Conservation (phyloP, 2,888 invertebrate genomes). For the Oscheius onirici region DNA sequence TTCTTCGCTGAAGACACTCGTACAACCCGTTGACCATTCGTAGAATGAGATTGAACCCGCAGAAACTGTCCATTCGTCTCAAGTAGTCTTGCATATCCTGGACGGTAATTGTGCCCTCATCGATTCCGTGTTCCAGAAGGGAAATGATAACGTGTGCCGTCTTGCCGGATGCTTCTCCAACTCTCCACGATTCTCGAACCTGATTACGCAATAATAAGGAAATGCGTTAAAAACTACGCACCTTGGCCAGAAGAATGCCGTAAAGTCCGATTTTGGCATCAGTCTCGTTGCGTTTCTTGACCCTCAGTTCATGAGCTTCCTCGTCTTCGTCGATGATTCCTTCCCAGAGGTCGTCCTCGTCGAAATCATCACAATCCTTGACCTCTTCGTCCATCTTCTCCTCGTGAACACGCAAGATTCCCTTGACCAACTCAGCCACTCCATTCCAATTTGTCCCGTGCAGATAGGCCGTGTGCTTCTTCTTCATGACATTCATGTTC, state of each 20-base stretch:
- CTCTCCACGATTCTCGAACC: conserved; percentile 38
- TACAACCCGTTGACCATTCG: background rate
- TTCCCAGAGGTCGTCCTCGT: conserved; percentile 23
- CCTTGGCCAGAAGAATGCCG: conserved; percentile 41
- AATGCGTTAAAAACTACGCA: background rate
- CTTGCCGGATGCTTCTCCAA: conserved; percentile 37
- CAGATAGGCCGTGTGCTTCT: conserved; percentile 1
- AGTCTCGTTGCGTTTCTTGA: background rate
- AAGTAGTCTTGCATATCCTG: conserved; percentile 14
- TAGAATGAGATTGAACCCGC: background rate
- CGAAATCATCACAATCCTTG: conserved; percentile 9
- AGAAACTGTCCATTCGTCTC: background rate
- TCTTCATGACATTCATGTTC: background rate
- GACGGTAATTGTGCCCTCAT: conserved; percentile 35
- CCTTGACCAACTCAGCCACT: conserved; percentile 1
- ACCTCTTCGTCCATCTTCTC: background rate
- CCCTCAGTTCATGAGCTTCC: background rate
- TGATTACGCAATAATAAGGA: background rate
- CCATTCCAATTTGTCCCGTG: conserved; percentile 16
- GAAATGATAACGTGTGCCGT: conserved; percentile 37
- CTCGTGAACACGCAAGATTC: background rate
- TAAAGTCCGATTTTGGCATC: conserved; percentile 36
- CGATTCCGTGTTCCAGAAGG: conserved; percentile 46
- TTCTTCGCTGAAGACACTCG: background rate
- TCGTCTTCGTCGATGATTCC: background rate